Base-by-base conservation (phyloP, 2,113 vertebrate genomes). In the Paraplagusia blochii region DNA sequence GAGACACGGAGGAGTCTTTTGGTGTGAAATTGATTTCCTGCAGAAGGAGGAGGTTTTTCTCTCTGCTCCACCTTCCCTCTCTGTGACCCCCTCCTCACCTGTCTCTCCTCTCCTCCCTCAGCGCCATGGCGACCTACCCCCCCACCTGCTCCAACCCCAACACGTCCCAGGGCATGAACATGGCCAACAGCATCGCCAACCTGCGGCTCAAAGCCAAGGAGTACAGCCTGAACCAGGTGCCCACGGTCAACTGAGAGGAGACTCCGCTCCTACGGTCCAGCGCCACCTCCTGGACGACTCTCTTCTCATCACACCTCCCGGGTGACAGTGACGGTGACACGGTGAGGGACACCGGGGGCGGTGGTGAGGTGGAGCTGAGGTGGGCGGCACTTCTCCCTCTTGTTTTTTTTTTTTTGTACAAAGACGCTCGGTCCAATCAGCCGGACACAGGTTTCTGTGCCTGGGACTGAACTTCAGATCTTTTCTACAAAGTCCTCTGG, bases 201-300 rank as follows among this genome's bases (percentile, higher is more conserved):
- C 95, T 99, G 90, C 93, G 96, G 90, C 95, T 98, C 88, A 99
- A 99, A 90, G 97, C 95, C 91, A 99, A 99, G 89, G 97, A 99
- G 85, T 98, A 98, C 92, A 98, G 95, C 94, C 92, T 99, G 91
- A 97, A 95, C 90, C 97, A 98, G 86, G 95, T 98, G 89, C 95
- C 95, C 83, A 99, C 95, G 62, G 95, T 99, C 89, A 98, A 98
- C 93, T 99, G 92, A 95, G 63, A 53, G 71, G 82, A 42, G 51
- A 48, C 14, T 13, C 50, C 9, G 58, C 47, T 35, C 53, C 56
- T 10, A 11, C 38, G 15, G 53, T 48, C 33, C 47, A 33, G 61
- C 65, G 7, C 35, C 53, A 9, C 53, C 54, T 56, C 59, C 22
- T 59, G 63, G 33, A 15, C 58, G 58, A 29, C 22, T 29, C 3